Base-by-base conservation (phyloP, 2,113 vertebrate genomes). In the Protobothrops flavoviridis region DNA sequence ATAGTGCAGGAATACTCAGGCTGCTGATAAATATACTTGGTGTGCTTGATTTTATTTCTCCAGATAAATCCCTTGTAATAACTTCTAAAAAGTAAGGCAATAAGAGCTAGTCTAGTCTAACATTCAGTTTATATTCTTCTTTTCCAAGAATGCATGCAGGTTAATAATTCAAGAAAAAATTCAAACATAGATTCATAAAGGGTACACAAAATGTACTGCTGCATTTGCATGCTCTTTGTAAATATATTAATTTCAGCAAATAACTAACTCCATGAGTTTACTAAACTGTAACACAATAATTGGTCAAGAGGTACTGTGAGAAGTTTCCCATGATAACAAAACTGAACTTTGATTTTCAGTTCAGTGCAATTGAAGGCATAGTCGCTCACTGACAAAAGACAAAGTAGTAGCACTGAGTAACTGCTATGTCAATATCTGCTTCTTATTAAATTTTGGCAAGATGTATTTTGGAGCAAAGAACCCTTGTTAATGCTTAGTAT, bases 301-400 rank as follows among this genome's bases (percentile, higher is more conserved):
- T 94, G 95, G n/a, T 26, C 21, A 48, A 26, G 74, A 91, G 64
- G 29, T 90, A 64, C 13, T 29, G 1, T 93, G 89, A 69, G 50
- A 95, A 90, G 17, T 2, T 0, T 93, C 92, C 92, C 1, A 45
- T 89, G 95, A 81, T 90, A 89, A 85, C n/a, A 94, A 93, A 95
- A 24, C 50, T 81, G 15, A 0, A 0, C 0, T 0, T 23, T 92
- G 45, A 55, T 10, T 59, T 26, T 88, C 90, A 4, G 15, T 81
- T 94, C 89, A 69, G 61, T 43, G n/a, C 74, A 81, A 43, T 43
- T 81, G 33, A 81, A 61, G 50, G 39, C 43, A 81, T 23, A 86
- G 48, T 29, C 85, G 3, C 89, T 13, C 92, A 94, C 26, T 93
- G 6, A 50, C 21, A 91, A 0, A 39, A 26, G n/a, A 43, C 29